Evolutionary conservation across 2,797 vertebrate genomes (phyloP).

Genomic region (Austrolebias charrua): DNA sequence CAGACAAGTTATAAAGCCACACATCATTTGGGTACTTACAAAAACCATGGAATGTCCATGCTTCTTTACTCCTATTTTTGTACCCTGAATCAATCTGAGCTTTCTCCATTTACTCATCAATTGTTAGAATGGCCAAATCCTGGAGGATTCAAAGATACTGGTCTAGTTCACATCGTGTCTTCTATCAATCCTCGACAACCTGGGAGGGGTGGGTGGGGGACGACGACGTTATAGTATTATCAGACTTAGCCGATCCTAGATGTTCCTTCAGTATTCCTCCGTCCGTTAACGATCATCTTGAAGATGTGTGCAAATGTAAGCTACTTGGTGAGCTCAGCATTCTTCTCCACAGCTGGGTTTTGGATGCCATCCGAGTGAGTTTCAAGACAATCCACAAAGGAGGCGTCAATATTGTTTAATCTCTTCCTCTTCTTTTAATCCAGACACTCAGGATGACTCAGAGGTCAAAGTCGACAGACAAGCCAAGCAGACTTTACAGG

Average conservation of each 20-base stretch:
- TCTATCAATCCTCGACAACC: conserved; percentile 38
- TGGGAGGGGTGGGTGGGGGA: conserved; percentile 7
- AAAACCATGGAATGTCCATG: conserved; percentile 78
- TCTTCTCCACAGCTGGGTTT: conserved; percentile 24
- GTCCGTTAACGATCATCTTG: not conserved
- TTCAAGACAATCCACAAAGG: not conserved
- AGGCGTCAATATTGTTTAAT: conserved; percentile 4
- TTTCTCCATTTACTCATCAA: conserved; percentile 70
- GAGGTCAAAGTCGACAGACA: not conserved
- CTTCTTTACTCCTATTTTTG: conserved; percentile 79
- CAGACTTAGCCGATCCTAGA: not conserved
- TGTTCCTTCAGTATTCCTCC: conserved; percentile 15
- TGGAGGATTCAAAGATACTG: conserved; percentile 40
- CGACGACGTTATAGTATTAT: conserved; percentile 5
- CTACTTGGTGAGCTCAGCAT: not conserved
- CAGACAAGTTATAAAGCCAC: conserved; percentile 63
- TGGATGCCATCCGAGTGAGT: not conserved
- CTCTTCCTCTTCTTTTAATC: not conserved
- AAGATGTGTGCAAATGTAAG: not conserved
- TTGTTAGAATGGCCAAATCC: conserved; percentile 55
- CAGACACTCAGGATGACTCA: not conserved
- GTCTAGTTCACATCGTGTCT: conserved; percentile 53
- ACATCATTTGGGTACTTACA: conserved; percentile 80
- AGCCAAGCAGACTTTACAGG: not conserved
- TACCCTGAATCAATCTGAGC: conserved; percentile 77